phyloP scores from a whole-genome alignment of 2,888 invertebrate genomes.

The Epistrophe grossulariae region DNA sequence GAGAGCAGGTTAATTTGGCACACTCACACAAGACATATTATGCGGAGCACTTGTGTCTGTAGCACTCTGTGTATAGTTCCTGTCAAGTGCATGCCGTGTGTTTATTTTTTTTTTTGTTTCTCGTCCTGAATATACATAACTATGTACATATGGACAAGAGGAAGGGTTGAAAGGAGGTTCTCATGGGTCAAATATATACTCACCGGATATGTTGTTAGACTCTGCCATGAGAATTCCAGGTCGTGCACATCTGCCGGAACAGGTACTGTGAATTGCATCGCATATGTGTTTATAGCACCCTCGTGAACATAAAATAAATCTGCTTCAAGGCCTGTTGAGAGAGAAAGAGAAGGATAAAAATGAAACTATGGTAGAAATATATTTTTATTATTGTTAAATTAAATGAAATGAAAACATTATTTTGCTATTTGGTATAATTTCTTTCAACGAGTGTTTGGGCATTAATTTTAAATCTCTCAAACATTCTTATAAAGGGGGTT shows the following conservation, averaged over 20 bases:
- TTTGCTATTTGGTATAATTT: conserved; percentile 66
- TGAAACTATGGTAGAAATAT: conserved; percentile 8
- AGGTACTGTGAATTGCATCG: conserved; percentile 92
- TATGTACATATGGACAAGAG: conserved; percentile 7
- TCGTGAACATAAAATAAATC: conserved; percentile 93
- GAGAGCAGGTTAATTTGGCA: conserved; percentile 68
- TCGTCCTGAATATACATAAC: conserved; percentile 17
- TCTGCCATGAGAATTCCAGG: conserved; percentile 94
- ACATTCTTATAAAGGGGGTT: background rate
- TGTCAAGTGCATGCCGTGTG: conserved; percentile 63
- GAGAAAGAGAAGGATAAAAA: conserved; percentile 1
- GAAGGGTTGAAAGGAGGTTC: conserved; percentile 8
- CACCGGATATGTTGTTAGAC: conserved; percentile 90
- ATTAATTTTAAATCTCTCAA: conserved; percentile 33
- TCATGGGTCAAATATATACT: conserved; percentile 82
- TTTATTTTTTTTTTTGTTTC: conserved; percentile 17
- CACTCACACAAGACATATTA: conserved; percentile 49
- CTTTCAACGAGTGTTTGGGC: conserved; percentile 23
- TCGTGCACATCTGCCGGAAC: conserved; percentile 91
- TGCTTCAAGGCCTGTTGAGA: conserved; percentile 88
- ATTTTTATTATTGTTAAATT: conserved; percentile 46
- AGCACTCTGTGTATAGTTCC: conserved; percentile 58
- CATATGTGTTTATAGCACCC: conserved; percentile 93
- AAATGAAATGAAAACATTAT: conserved; percentile 74
- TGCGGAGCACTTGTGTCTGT: conserved; percentile 45